Evolutionary conservation across 2,797 vertebrate genomes (phyloP).

Genomic region (Eurystomus glaucurus): DNA sequence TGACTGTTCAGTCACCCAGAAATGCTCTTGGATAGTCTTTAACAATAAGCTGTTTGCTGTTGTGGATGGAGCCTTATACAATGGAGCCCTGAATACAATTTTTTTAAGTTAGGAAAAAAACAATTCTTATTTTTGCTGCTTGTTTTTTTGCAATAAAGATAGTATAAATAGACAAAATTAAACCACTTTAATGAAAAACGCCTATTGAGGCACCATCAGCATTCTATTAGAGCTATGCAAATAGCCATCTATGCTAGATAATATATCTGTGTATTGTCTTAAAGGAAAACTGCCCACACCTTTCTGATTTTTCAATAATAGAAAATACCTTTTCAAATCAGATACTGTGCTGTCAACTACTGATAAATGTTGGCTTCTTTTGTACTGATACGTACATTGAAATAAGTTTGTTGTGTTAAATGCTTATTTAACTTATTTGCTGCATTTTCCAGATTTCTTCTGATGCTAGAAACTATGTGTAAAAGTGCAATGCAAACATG

Average conservation of each 20-base stretch:
- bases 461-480: not conserved
- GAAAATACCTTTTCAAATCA: not conserved
- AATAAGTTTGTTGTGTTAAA: not conserved
- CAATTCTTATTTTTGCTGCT: not conserved
- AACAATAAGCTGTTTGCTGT: not conserved
- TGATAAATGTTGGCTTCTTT: not conserved
- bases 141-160: not conserved
- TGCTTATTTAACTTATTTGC: not conserved
- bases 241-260: not conserved
- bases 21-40: not conserved
- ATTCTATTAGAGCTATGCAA: not conserved
- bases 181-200: not conserved
- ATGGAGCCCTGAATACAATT: not conserved
- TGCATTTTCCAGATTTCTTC: not conserved
- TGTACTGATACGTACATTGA: not conserved
- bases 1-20: not conserved
- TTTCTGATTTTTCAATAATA: not conserved
- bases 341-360: not conserved
- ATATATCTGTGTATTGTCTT: not conserved
- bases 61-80: not conserved
- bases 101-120: not conserved
- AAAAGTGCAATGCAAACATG: not conserved
- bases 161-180: not conserved
- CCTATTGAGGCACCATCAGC: not conserved
- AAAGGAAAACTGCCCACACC: not conserved